These are phyloP conservation scores for Drosophila emarginata DNA, from an alignment of 2,888 invertebrate genomes.

Conservation along the genomic window DNA sequence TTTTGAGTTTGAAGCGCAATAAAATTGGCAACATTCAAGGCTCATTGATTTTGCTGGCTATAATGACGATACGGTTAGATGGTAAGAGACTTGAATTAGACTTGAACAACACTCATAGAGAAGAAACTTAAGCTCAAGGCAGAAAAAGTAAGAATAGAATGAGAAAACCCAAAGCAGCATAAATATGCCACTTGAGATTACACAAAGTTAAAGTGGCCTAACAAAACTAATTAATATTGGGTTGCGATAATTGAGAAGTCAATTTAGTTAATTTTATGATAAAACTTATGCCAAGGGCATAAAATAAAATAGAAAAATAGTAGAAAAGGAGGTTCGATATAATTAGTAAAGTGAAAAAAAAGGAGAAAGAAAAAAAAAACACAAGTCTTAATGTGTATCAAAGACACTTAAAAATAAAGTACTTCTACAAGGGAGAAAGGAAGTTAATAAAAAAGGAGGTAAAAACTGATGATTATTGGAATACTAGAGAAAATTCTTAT, in stretches of 20 bases:
- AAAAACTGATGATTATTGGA: too few species aligned
- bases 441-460: too few species aligned
- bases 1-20: slow-evolving; percentile 26
- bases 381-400: too few species aligned
- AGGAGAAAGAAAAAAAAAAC: too few species aligned
- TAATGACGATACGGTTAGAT: slow-evolving; percentile 4
- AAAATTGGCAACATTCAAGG: slow-evolving; percentile 55
- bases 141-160: background rate
- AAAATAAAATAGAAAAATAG: slow-evolving; percentile 2
- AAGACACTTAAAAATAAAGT: too few species aligned
- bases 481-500: too few species aligned
- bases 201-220: slow-evolving; percentile 13
- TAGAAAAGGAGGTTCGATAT: background rate
- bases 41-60: slow-evolving; percentile 44
- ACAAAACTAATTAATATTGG: slow-evolving; percentile 39
- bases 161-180: background rate
- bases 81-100: background rate
- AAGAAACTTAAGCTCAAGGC: background rate
- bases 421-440: too few species aligned
- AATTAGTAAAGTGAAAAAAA: slow-evolving; percentile 7
- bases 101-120: background rate
- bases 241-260: slow-evolving; percentile 37
- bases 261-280: slow-evolving; percentile 45
- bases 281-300: slow-evolving; percentile 27
- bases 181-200: slow-evolving; percentile 25